Conservation (phyloP, 2,797 vertebrate species). For the Gobio occitaniae region DNA sequence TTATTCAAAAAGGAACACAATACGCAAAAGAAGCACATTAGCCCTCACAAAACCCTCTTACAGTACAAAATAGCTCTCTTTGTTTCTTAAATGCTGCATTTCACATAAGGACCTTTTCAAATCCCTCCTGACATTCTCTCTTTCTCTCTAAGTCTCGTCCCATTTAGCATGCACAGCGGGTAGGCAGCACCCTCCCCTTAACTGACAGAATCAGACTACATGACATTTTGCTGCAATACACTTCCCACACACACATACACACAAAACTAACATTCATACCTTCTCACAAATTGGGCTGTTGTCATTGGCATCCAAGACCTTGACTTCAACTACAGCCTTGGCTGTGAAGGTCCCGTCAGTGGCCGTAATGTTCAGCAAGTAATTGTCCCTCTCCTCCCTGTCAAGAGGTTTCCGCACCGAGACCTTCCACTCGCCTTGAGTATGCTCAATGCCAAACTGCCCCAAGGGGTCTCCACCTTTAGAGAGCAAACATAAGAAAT, state of each 20-base stretch:
- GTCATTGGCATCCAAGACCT: slow-evolving; percentile 98
- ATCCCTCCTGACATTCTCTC: slow-evolving; percentile 38
- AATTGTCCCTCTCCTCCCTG: slow-evolving; percentile 93
- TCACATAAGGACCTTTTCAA: slow-evolving; percentile 54
- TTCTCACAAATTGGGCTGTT: slow-evolving; percentile 95
- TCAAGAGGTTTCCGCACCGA: slow-evolving; percentile 93
- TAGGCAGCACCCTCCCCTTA: slow-evolving; percentile 19
- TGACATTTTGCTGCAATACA: slow-evolving; percentile 36
- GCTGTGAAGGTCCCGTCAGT: slow-evolving; percentile 94
- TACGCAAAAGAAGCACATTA: slow-evolving; percentile 43
- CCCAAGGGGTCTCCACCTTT: slow-evolving; percentile 94
- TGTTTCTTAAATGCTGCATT: slow-evolving; percentile 56
- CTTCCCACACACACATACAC: slow-evolving; percentile 14
- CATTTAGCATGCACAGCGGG: slow-evolving; percentile 50
- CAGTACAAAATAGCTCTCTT: slow-evolving; percentile 40
- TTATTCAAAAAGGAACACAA: slow-evolving; percentile 36
- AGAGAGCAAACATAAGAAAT: slow-evolving; percentile 61
- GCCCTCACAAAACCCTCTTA: slow-evolving; percentile 26
- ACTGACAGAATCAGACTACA: slow-evolving; percentile 39
- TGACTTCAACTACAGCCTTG: slow-evolving; percentile 95
- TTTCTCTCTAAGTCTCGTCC: slow-evolving; percentile 32
- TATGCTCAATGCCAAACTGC: slow-evolving; percentile 92
- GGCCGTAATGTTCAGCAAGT: slow-evolving; percentile 95
- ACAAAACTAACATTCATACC: slow-evolving; percentile 75
- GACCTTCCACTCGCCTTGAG: slow-evolving; percentile 98